Base-by-base conservation (phyloP, 2,888 invertebrate genomes). In the Perdita meconis region DNA sequence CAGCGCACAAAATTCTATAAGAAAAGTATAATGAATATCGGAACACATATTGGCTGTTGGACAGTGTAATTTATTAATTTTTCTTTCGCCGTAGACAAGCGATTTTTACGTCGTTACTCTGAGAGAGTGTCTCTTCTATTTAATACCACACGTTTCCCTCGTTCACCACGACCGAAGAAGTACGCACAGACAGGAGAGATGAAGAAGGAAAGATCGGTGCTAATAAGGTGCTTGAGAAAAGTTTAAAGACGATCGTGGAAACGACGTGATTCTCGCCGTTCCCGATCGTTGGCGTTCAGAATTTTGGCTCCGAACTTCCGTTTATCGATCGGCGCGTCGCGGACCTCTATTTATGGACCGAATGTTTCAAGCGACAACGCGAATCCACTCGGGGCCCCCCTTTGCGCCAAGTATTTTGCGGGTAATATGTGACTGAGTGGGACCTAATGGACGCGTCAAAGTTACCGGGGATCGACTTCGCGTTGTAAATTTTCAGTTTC, bases 241-340 rank as follows among this genome's bases (percentile, higher is more conserved):
- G 16, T 66, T 74, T 10, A 71, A 75, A 24, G 55, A 60, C 63
- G 67, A 76, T 22, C 71, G 61, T 75, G 73, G 77, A 59, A 24
- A 56, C 53, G 53, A 24, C 56, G 56, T 19, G 12, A 22, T 12
- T 10, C n/a, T 22, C 64, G 4, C 61, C 24, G 19, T 19, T 70
- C 76, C 78, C 85, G 82, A 84, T 85, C 82, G 63, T 30, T 73
- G 75, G 72, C 80, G 85, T 85, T 61, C 70, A 61, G 73, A 78
- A 55, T 73, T 69, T 69, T 55, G 64, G 70, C 79, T 73, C 78
- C 68, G 24, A 73, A 79, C 73, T 83, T 81, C 81, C 79, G 68
- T 63, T 79, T 66, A 68, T 72, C 79, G 78, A 81, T 81, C 68
- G 60, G 12, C 42, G 26, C 34, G 57, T 44, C 68, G 22, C 13